phyloP scores from a whole-genome alignment of 2,888 invertebrate species.

The Melieria crassipennis region DNA sequence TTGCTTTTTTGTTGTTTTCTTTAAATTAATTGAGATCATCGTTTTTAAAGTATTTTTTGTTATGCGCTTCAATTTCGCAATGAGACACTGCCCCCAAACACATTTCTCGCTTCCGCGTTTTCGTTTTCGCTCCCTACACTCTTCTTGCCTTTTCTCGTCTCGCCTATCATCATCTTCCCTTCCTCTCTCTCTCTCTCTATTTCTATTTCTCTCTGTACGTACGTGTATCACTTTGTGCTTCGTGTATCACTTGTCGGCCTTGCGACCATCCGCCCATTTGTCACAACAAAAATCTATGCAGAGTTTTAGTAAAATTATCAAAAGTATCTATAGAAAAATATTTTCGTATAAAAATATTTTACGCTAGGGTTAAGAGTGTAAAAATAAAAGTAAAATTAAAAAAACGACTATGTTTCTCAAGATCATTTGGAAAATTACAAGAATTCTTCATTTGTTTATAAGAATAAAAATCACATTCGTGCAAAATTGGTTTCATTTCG shows the following conservation, averaged over 20 bases:
- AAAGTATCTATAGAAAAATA: constrained; percentile 15
- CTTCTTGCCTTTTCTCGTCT: constrained; percentile 17
- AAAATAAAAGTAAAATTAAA: constrained; percentile 45
- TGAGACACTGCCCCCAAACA: constrained; percentile 5
- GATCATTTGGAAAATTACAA: constrained; percentile 62
- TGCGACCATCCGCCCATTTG: constrained; percentile 21
- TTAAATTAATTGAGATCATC: constrained; percentile 30
- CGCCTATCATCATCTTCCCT: constrained; percentile 11
- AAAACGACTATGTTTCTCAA: constrained; percentile 63
- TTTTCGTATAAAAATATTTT: constrained; percentile 38
- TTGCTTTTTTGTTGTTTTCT: constrained; percentile 13
- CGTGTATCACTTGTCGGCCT: constrained; percentile 18
- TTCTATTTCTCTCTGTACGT: not conserved
- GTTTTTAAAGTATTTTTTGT: constrained; percentile 19
- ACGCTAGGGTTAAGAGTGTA: constrained; percentile 25
- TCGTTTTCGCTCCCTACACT: not conserved
- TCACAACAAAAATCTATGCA: constrained; percentile 42
- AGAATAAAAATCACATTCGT: constrained; percentile 48
- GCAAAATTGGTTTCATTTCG: constrained; percentile 34
- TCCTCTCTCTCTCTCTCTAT: constrained; percentile 16
- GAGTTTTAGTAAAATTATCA: constrained; percentile 24
- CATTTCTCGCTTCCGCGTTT: not conserved
- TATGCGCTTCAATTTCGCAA: not conserved
- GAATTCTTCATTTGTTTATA: constrained; percentile 43
- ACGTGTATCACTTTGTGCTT: constrained; percentile 27